Evolutionary conservation across 2,888 invertebrate species (phyloP).

Genomic region (Volucella inanis): DNA sequence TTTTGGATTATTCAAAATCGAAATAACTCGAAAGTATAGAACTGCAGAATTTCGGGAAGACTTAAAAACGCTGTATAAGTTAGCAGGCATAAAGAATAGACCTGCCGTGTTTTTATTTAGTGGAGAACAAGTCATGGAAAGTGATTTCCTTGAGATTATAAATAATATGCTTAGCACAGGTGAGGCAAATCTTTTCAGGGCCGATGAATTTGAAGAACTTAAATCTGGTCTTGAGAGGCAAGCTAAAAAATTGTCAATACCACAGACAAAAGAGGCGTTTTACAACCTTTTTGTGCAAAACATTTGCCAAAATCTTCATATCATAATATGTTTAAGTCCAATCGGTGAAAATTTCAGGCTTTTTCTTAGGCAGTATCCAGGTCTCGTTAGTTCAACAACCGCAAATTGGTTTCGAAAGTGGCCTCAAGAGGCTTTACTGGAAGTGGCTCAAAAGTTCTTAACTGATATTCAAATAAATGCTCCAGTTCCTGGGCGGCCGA

Average conservation of each 20-base stretch:
- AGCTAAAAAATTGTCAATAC: slow-evolving; percentile 81
- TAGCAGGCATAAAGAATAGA: slow-evolving; percentile 90
- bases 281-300: slow-evolving; percentile 91
- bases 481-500: slow-evolving; percentile 86
- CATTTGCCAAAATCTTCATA: slow-evolving; percentile 89
- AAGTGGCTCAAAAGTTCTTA: slow-evolving; percentile 93
- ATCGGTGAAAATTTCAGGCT: slow-evolving; percentile 92
- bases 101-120: slow-evolving; percentile 92
- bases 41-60: slow-evolving; percentile 92
- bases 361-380: slow-evolving; percentile 93
- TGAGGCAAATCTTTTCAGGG: slow-evolving; percentile 93
- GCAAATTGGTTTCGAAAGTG: slow-evolving; percentile 96
- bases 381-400: slow-evolving; percentile 93
- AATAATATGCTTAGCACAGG: slow-evolving; percentile 95
- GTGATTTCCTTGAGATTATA: slow-evolving; percentile 93
- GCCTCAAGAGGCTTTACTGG: slow-evolving; percentile 94
- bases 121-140: slow-evolving; percentile 93
- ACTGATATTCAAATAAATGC: slow-evolving; percentile 88
- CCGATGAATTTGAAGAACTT: slow-evolving; percentile 93
- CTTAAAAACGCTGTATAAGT: slow-evolving; percentile 88
- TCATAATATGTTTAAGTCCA: slow-evolving; percentile 94
- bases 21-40: slow-evolving; percentile 91
- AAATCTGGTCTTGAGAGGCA: slow-evolving; percentile 79
- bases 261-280: slow-evolving; percentile 87
- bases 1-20: slow-evolving; percentile 90